These are phyloP conservation scores for Meriones unguiculatus DNA, from an alignment of 2,113 vertebrate genomes.

Conservation along the genomic window DNA sequence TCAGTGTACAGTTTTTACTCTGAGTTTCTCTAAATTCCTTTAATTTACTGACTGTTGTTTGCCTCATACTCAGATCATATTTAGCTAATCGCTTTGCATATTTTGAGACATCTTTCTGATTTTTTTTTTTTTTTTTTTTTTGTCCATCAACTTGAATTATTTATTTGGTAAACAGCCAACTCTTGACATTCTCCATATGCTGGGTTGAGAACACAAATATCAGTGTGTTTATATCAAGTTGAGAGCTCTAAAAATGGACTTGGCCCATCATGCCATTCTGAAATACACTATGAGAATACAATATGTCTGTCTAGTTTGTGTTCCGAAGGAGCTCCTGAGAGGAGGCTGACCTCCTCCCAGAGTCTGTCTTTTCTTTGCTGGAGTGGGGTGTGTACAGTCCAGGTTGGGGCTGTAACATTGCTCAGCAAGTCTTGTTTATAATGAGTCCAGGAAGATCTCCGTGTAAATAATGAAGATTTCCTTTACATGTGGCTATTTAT, in stretches of 20 bases:
- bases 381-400: not conserved
- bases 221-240: constrained; percentile 75
- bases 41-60: not conserved
- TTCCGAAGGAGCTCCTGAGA: constrained; percentile 61
- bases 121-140: constrained; percentile 1
- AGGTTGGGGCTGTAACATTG: not conserved
- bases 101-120: constrained; percentile 23
- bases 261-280: constrained; percentile 51
- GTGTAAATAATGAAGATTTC: constrained; percentile 67
- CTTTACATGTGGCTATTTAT: constrained; percentile 70
- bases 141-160: constrained; percentile 65
- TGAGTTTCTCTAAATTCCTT: not conserved
- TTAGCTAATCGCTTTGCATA: constrained; percentile 40
- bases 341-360: constrained; percentile 35
- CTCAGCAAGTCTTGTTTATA: constrained; percentile 64
- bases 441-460: constrained; percentile 53
- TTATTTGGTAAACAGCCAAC: constrained; percentile 68
- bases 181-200: constrained; percentile 75
- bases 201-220: constrained; percentile 57
- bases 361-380: constrained; percentile 46
- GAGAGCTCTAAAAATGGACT: constrained; percentile 61
- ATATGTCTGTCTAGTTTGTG: constrained; percentile 67
- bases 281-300: constrained; percentile 58
- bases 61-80: not conserved
- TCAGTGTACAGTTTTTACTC: not conserved